Base-by-base conservation (phyloP, 2,888 invertebrate genomes). In the Phaonia tiefii region DNA sequence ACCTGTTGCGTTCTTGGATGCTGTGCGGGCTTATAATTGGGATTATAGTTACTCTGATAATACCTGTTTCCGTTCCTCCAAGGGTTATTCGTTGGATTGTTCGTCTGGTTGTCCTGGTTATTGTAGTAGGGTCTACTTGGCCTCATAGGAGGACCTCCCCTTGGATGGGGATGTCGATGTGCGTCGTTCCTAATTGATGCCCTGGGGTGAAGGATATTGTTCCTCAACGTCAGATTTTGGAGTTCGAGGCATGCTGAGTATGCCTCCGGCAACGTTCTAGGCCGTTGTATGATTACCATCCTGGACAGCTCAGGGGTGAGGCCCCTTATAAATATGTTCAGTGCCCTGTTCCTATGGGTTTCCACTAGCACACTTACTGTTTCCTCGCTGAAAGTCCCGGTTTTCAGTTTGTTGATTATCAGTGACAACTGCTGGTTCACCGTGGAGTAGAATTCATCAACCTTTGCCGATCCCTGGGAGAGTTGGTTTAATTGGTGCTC, bases 341-440 rank as follows among this genome's bases (percentile, higher is more conserved):
- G 15, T 2, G 77, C 44, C n/a, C 74, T 37, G 10, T 80, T 74
- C 22, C 77, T 44, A 11, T 67, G 69, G 0, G 77, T 77, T 51
- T 75, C 80, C 0, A 80, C 51, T 0, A 83, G n/a, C 0, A 76
- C 82, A 10, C 54, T 75, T 5, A 75, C 39, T 0, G 67, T 82
- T 60, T 84, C 80, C n/a, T 58, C 26, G 3, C 56, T 49, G 46
- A 79, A 80, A 1, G 65, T 42, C 31, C 83, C 82, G 0, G 83
- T 83, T 56, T 83, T 78, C 1, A 84, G 39, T 51, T 83, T 84
- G n/a, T 83, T 54, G n/a, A n/a, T n/a, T n/a, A n/a, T n/a, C n/a
- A n/a, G n/a, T n/a, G n/a, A n/a, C n/a, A n/a, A n/a, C n/a, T 84
- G 82, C 7, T 82, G 77, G n/a, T 82, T 84, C 4, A 83, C 65